These are phyloP conservation scores for Zeus faber DNA, from an alignment of 2,113 vertebrate species.

Conservation along the genomic window DNA sequence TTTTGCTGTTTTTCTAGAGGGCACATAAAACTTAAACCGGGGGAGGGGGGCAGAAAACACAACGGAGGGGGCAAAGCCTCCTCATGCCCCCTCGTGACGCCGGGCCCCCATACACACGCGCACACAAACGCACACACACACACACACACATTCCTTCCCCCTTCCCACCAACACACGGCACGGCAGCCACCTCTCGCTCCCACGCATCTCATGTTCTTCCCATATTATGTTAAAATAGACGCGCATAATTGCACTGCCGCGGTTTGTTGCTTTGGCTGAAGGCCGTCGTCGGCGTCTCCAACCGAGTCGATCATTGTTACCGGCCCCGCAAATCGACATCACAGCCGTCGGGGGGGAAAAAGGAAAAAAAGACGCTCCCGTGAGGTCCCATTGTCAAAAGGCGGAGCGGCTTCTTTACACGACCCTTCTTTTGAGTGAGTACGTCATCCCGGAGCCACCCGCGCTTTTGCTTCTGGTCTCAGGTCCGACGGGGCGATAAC, in stretches of 20 bases:
- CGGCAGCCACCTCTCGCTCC: slow-evolving; percentile 50
- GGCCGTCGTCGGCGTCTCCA: slow-evolving; percentile 38
- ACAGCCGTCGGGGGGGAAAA: too few species aligned
- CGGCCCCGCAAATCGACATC: slow-evolving; percentile 48
- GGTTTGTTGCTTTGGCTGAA: slow-evolving; percentile 63
- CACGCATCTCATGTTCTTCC: slow-evolving; percentile 69
- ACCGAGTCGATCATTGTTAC: slow-evolving; percentile 47
- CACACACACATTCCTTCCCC: background rate
- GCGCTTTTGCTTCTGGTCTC: background rate
- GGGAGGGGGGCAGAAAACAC: too few species aligned
- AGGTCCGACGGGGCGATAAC: background rate
- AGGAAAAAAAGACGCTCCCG: slow-evolving; percentile 23
- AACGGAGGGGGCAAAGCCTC: too few species aligned
- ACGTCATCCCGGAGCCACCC: background rate
- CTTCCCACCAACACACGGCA: slow-evolving; percentile 32
- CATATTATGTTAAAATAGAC: slow-evolving; percentile 59
- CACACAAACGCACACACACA: slow-evolving; percentile 9
- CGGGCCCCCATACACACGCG: background rate
- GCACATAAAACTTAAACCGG: too few species aligned
- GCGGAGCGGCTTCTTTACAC: too few species aligned
- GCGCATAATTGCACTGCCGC: slow-evolving; percentile 50
- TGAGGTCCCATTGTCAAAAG: slow-evolving; percentile 32
- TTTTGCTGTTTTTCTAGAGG: too few species aligned
- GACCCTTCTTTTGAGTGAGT: slow-evolving; percentile 16
- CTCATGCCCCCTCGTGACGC: too few species aligned